Evolutionary conservation across 2,113 vertebrate species (phyloP).

Genomic region (Orientallactaga bullata): DNA sequence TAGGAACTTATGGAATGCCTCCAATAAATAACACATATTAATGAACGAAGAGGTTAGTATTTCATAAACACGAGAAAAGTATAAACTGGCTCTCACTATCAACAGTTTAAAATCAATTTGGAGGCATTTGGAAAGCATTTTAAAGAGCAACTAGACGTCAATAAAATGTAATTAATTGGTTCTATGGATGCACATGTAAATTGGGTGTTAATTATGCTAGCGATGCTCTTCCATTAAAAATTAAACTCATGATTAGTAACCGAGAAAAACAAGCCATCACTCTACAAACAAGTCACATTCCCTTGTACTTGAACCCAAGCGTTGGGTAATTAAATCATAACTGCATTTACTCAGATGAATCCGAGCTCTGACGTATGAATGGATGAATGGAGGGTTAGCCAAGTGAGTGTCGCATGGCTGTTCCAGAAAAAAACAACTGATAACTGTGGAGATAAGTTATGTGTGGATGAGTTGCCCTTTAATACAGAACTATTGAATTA

Average conservation of each 20-base stretch:
- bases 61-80: slow-evolving; percentile 80
- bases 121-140: slow-evolving; percentile 89
- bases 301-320: slow-evolving; percentile 81
- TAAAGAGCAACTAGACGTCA: slow-evolving; percentile 90
- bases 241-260: slow-evolving; percentile 89
- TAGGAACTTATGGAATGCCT: slow-evolving; percentile 51
- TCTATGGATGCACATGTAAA: slow-evolving; percentile 90
- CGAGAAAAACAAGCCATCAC: slow-evolving; percentile 80
- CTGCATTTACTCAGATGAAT: slow-evolving; percentile 80
- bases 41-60: slow-evolving; percentile 77
- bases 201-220: slow-evolving; percentile 91
- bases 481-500: slow-evolving; percentile 72
- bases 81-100: slow-evolving; percentile 82
- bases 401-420: slow-evolving; percentile 48
- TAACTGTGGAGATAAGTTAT: slow-evolving; percentile 60
- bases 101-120: slow-evolving; percentile 90
- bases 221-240: slow-evolving; percentile 91
- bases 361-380: slow-evolving; percentile 67
- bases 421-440: slow-evolving; percentile 70
- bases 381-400: slow-evolving; percentile 50
- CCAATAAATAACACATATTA: slow-evolving; percentile 65
- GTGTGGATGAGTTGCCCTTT: slow-evolving; percentile 64
- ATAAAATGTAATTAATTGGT: slow-evolving; percentile 92
- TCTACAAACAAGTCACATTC: slow-evolving; percentile 85
- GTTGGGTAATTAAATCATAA: slow-evolving; percentile 85